Evolutionary conservation across 1,140 invertebrate genomes (phyloP).

Genomic region (Plectrocnemia conspersa): DNA sequence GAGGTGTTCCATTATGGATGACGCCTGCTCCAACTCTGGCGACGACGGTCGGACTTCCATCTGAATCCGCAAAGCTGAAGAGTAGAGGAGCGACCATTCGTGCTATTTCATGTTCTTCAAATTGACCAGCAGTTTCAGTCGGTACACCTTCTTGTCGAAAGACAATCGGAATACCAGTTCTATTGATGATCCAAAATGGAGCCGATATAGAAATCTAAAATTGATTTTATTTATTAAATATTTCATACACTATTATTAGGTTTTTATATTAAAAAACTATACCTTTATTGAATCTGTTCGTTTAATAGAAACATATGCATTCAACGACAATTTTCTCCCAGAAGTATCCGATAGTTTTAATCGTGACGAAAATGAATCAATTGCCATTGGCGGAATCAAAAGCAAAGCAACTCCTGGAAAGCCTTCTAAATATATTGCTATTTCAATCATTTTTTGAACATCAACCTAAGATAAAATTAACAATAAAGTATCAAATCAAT

Average conservation of each 20-base stretch:
- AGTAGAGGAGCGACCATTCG: conserved; percentile 88
- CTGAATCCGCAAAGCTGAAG: conserved; percentile 88
- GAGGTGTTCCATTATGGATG: conserved; percentile 59
- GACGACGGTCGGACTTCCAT: conserved; percentile 61
- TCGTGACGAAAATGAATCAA: conserved; percentile 44
- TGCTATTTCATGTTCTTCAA: conserved; percentile 90
- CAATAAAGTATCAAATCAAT: conserved; percentile 10
- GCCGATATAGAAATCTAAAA: conserved; percentile 72
- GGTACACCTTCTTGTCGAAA: conserved; percentile 84
- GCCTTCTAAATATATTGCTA: conserved; percentile 75
- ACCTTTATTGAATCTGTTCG: conserved; percentile 54
- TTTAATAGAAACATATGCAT: conserved; percentile 55
- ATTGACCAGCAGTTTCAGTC: conserved; percentile 84
- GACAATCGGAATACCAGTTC: conserved; percentile 89
- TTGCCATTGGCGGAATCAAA: conserved; percentile 48
- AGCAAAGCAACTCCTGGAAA: conserved; percentile 67
- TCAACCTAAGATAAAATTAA: conserved; percentile 59
- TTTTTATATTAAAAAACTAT: conserved; percentile 14
- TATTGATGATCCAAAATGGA: conserved; percentile 94
- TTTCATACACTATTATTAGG: conserved; percentile 10
- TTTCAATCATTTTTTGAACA: conserved; percentile 62
- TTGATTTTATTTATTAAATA: conserved; percentile 7
- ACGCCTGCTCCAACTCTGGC: conserved; percentile 71
- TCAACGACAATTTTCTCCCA: conserved; percentile 69
- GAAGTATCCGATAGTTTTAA: conserved; percentile 60